Base-by-base conservation (phyloP, 2,888 invertebrate species). In the Phymatocera aterrima region DNA sequence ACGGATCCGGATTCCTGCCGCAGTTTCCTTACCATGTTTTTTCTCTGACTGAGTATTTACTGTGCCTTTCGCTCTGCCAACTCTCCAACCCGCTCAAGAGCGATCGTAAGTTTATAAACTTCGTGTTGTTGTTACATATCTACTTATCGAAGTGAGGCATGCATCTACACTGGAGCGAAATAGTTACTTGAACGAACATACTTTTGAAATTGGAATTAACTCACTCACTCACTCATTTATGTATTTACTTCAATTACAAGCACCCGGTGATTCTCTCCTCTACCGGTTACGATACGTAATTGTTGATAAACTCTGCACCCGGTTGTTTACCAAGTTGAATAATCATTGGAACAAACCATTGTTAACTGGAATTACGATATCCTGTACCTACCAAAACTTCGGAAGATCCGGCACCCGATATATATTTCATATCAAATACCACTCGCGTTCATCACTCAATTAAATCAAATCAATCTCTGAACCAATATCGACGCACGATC, bases 341-440 rank as follows among this genome's bases (percentile, higher is more conserved):
- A 61, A 61, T 61, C 37, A 61, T 61, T 37, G 31, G 31, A 61
- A 61, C 37, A n/a, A 37, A 61, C 61, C 37, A 34, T 31, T 61
- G 61, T 61, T 61, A 61, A 61, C 34, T 37, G 61, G 34, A 61
- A 37, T n/a, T 10, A 64, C 61, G 37, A n/a, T 34, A 64, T 64
- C 15, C 37, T 18, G 18, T 43, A 12, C 43, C 37, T 37, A 37
- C n/a, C 10, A 43, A 43, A 18, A 37, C 61, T 64, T 57, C 28
- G 57, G 57, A 18, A 37, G 37, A 64, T 64, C 61, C 24, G 61
- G 37, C 18, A 12, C 34, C 37, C 37, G 37, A 34, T 64, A 64
- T n/a, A 34, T 34, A 34, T 64, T 64, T 37, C 34, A 64, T 64
- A 64, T 34, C 61, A 37, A 64, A 64, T 37, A 37, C 18, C 18